Evolutionary conservation across 1,140 invertebrate species (phyloP).

Genomic region (Drosophila orosa): DNA sequence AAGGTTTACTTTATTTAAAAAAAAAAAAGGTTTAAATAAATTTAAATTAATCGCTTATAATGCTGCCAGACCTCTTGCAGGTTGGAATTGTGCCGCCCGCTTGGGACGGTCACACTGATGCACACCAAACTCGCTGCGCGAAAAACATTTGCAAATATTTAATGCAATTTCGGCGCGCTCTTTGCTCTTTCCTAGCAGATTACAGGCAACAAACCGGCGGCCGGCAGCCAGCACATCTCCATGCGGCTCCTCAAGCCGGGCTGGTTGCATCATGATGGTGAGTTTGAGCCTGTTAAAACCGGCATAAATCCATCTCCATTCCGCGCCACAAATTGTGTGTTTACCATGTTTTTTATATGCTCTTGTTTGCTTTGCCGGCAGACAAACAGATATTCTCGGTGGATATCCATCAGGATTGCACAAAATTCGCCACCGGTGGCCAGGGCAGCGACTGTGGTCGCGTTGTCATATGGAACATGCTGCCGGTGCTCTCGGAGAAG

Average conservation of each 20-base stretch:
- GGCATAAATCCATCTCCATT: conserved; percentile 11
- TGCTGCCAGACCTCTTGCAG: not conserved
- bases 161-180: conserved; percentile 12
- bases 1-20: not conserved
- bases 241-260: conserved; percentile 50
- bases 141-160: conserved; percentile 9
- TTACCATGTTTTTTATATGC: conserved; percentile 2
- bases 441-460: conserved; percentile 93
- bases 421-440: conserved; percentile 96
- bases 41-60: not conserved
- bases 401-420: conserved; percentile 98
- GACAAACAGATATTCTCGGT: conserved; percentile 98
- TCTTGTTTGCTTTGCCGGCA: conserved; percentile 75
- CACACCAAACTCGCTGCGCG: conserved; percentile 10
- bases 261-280: conserved; percentile 48
- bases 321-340: not conserved
- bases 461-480: conserved; percentile 98
- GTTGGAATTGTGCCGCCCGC: not conserved
- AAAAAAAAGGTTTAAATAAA: not conserved
- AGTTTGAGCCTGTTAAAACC: conserved; percentile 14
- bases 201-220: not conserved
- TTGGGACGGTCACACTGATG: not conserved
- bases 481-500: conserved; percentile 91
- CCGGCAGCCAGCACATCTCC: not conserved
- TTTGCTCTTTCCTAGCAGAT: conserved; percentile 5